These are phyloP conservation scores for Melierax canorus DNA, from an alignment of 2,113 vertebrate genomes.

Conservation along the genomic window DNA sequence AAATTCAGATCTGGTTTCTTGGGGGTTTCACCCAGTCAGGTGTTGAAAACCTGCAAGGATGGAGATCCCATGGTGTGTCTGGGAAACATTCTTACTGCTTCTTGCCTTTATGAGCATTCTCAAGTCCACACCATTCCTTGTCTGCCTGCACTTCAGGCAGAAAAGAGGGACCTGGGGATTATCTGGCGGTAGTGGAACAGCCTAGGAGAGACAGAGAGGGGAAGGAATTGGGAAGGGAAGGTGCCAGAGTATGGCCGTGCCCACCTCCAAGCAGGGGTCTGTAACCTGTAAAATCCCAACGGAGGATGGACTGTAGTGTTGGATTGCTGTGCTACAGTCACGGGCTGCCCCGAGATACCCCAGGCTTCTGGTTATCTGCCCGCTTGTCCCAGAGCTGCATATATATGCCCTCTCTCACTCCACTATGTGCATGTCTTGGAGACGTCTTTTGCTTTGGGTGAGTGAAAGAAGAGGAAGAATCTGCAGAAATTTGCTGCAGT, in stretches of 20 bases:
- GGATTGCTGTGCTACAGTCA: neutral
- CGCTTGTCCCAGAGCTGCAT: neutral
- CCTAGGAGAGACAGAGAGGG: neutral
- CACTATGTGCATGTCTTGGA: rapidly evolving
- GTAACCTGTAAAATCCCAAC: neutral
- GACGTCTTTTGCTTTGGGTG: neutral
- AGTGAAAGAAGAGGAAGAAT: neutral
- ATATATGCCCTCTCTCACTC: rapidly evolving
- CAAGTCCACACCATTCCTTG: neutral
- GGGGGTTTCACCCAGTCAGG: neutral
- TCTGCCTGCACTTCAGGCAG: neutral
- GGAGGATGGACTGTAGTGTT: neutral
- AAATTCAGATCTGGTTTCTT: neutral
- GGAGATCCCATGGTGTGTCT: neutral
- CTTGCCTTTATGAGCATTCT: neutral
- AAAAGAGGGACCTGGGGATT: neutral
- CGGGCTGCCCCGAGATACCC: neutral
- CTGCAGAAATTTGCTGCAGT: neutral
- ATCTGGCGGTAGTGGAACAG: neutral
- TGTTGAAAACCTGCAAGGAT: neutral
- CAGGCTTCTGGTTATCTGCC: neutral
- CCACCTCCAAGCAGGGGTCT: neutral
- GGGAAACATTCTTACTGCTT: neutral
- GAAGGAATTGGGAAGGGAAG: neutral
- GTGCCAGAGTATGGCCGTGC: neutral